A percentile compares a stretch with the other conserved stretches of the same genome.
Evolutionary conservation across 2,113 vertebrate species (phyloP).

Genomic region (mouse (Mus musculus)): GRCm39 chr6:128334501-128335000

Average conservation of each 20-base stretch:
- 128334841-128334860: conserved; percentile 81
- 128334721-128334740: conserved; percentile 92
- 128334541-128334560: not conserved
- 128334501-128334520: not conserved
- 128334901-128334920: conserved; percentile 17
- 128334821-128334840: not conserved
- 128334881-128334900: not conserved
- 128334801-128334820: conserved; percentile 4
- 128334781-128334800: conserved; percentile 38
- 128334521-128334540: not conserved
- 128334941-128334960: not conserved
- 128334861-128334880: conserved; percentile 71
- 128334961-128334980: not conserved
- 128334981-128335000: not conserved
- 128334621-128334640: conserved; percentile 84
- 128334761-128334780: conserved; percentile 15
- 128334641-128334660: conserved; percentile 86
- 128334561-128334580: not conserved
- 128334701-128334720: conserved; percentile 92
- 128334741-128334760: conserved; percentile 72
- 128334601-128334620: conserved; percentile 17
- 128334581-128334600: not conserved
- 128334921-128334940: conserved; percentile 35
- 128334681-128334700: conserved; percentile 92
- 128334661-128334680: conserved; percentile 87